Percentiles rank a stretch among this genome's conserved stretches.
These are phyloP conservation scores for Plebejus anna DNA, from an alignment of 2,888 invertebrate species.

Conservation along the genomic window DNA sequence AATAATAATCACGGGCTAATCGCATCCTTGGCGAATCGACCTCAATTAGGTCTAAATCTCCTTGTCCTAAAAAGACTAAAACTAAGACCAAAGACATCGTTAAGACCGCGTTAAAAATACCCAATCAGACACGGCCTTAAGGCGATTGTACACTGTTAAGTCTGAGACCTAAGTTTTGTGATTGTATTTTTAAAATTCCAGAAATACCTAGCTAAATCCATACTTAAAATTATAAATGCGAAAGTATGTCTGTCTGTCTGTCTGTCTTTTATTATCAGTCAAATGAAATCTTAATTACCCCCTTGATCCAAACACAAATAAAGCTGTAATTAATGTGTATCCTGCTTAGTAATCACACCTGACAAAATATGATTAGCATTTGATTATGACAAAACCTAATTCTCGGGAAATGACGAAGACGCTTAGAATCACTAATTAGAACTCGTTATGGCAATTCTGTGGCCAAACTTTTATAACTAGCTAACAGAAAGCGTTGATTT, in stretches of 20 bases:
- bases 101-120: constrained; percentile 57
- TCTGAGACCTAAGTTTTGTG: background rate
- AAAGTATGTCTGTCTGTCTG: no score
- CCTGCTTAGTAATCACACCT: constrained; percentile 26
- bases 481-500: background rate
- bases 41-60: constrained; percentile 70
- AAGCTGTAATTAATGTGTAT: constrained; percentile 6
- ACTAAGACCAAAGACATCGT: constrained; percentile 59
- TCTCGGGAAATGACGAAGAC: constrained; percentile 34
- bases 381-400: constrained; percentile 34
- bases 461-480: background rate
- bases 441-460: constrained; percentile 8
- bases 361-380: constrained; percentile 27
- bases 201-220: no score
- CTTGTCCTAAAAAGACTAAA: constrained; percentile 58
- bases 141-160: constrained; percentile 11
- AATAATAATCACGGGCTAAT: constrained; percentile 74
- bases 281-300: background rate
- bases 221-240: no score
- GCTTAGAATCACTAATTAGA: constrained; percentile 22
- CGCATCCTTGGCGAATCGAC: constrained; percentile 75
- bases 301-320: background rate
- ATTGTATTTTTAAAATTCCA: no score
- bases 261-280: background rate
- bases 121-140: constrained; percentile 51